These are phyloP conservation scores for Lutjanus erythropterus DNA, from an alignment of 2,113 vertebrate species.

Conservation along the genomic window DNA sequence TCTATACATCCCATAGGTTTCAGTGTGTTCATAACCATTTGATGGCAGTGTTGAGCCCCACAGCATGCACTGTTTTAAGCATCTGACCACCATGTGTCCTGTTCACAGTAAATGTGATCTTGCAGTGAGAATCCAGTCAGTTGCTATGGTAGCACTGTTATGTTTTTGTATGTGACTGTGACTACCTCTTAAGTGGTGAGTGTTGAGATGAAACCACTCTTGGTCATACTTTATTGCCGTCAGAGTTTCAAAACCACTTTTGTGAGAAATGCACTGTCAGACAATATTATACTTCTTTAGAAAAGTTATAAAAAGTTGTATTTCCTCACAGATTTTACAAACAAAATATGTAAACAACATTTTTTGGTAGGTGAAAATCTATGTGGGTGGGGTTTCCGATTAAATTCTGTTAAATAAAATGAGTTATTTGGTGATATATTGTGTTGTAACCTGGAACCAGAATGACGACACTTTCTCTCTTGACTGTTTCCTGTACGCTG, in stretches of 20 bases:
- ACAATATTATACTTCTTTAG: not conserved
- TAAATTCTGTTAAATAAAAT: not conserved
- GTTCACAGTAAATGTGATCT: not conserved
- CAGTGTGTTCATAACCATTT: slow-evolving; percentile 51
- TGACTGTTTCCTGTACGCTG: too few species aligned
- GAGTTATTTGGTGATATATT: not conserved
- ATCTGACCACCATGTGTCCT: not conserved
- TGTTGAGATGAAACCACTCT: not conserved
- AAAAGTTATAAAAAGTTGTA: not conserved
- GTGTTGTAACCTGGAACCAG: not conserved
- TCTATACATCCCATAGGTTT: not conserved
- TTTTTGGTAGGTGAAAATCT: fast-evolving
- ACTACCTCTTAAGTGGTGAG: not conserved
- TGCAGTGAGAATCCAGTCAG: not conserved
- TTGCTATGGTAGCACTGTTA: not conserved
- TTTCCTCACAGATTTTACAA: slow-evolving; percentile 4
- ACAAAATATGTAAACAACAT: not conserved
- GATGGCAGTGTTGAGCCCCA: slow-evolving; percentile 80
- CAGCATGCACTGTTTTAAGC: not conserved
- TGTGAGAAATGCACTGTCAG: not conserved
- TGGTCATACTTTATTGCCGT: not conserved
- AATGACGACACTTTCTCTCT: too few species aligned
- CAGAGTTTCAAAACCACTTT: not conserved
- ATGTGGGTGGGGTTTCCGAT: not conserved
- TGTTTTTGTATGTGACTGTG: too few species aligned